phyloP scores from a whole-genome alignment of 2,888 invertebrate genomes.

The Gibbula magus region DNA sequence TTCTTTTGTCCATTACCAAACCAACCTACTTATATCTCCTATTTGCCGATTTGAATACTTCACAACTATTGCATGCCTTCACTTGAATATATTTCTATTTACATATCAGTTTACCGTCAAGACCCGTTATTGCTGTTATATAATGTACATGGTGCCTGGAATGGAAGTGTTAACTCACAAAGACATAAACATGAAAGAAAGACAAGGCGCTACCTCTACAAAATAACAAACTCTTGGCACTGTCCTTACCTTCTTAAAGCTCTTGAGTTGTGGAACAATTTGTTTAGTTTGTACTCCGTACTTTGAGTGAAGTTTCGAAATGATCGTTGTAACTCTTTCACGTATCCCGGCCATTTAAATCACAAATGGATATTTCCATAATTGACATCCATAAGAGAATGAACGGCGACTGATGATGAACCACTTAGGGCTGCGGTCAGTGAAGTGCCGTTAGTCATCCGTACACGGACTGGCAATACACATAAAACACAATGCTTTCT shows the following conservation, averaged over 20 bases:
- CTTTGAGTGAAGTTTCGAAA: conserved; percentile 15
- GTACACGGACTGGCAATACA: neutral
- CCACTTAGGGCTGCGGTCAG: neutral
- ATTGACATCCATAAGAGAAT: neutral
- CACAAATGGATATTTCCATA: neutral
- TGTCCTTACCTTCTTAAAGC: conserved; percentile 3
- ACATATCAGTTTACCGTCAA: too few relatives aligned
- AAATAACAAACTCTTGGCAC: too few relatives aligned
- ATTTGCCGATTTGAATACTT: too few relatives aligned
- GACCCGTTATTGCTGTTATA: too few relatives aligned
- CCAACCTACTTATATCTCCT: too few relatives aligned
- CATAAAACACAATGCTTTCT: neutral
- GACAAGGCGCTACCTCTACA: too few relatives aligned
- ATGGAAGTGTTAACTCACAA: too few relatives aligned
- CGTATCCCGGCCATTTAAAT: conserved; percentile 6
- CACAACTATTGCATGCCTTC: too few relatives aligned
- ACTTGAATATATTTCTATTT: too few relatives aligned
- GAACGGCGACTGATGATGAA: neutral
- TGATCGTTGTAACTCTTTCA: neutral
- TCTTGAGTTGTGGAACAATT: conserved; percentile 1
- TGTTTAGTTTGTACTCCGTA: conserved; percentile 18
- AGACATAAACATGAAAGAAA: too few relatives aligned
- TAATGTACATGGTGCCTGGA: too few relatives aligned
- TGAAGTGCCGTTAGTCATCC: neutral
- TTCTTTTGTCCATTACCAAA: too few relatives aligned